Evolutionary conservation across 2,113 vertebrate species (phyloP).

Genomic region (Probosciger aterrimus): DNA sequence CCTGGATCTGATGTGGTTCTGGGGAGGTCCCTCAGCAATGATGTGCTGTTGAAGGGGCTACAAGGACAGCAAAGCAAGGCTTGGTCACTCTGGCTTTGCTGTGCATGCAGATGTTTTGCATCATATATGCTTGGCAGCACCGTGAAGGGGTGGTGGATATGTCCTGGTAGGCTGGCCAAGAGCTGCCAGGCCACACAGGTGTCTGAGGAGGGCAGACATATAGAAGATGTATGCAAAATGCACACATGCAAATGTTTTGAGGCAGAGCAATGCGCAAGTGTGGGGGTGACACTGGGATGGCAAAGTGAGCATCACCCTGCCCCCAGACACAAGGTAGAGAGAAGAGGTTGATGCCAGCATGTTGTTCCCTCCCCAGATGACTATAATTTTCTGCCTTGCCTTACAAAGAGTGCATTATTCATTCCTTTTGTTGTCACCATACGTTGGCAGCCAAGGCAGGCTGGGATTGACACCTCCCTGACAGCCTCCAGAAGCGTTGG

Average conservation of each 20-base stretch:
- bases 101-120: neutral
- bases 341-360: neutral
- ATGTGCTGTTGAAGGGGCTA: neutral
- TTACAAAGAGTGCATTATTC: neutral
- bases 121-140: neutral
- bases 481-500: neutral
- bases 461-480: neutral
- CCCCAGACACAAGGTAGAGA: neutral
- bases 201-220: neutral
- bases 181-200: neutral
- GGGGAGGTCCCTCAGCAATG: neutral
- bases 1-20: neutral
- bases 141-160: neutral
- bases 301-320: neutral
- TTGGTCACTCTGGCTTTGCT: neutral
- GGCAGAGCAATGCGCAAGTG: accelerated
- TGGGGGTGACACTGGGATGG: neutral
- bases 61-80: neutral
- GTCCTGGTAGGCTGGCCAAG: neutral
- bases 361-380: neutral
- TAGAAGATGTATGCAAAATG: neutral
- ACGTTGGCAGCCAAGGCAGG: neutral
- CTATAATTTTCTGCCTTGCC: neutral
- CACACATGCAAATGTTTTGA: neutral
- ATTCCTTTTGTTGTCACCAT: neutral